Evolutionary conservation across 2,888 invertebrate genomes (phyloP).

Genomic region (Diloba caeruleocephala): DNA sequence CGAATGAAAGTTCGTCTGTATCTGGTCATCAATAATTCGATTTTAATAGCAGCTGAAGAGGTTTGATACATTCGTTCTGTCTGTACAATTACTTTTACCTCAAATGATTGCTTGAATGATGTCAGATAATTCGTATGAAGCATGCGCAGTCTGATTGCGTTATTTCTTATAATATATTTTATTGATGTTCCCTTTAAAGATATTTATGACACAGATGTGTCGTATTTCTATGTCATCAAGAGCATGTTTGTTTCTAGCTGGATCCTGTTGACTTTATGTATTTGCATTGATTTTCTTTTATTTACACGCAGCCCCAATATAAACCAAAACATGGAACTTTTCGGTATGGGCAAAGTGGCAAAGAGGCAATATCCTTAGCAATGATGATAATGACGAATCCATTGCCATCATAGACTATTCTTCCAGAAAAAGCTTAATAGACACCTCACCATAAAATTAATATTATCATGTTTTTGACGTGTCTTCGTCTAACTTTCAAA

Average conservation of each 20-base stretch:
- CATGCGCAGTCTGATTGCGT: conserved; percentile 49
- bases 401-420: too few relatives aligned
- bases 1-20: conserved; percentile 44
- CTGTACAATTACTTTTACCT: conserved; percentile 76
- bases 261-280: neutral
- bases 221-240: conserved; percentile 32
- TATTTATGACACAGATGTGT: conserved; percentile 50
- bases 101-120: conserved; percentile 78
- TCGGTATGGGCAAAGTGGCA: too few relatives aligned
- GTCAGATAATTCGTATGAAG: conserved; percentile 68
- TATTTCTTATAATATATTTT: conserved; percentile 54
- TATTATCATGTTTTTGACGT: too few relatives aligned
- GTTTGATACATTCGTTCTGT: conserved; percentile 71
- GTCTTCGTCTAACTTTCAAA: too few relatives aligned
- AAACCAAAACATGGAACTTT: too few relatives aligned
- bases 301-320: too few relatives aligned
- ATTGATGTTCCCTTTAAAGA: conserved; percentile 52
- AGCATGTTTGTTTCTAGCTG: conserved; percentile 18
- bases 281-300: too few relatives aligned
- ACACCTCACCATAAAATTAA: too few relatives aligned
- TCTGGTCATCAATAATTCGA: conserved; percentile 74
- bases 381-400: too few relatives aligned
- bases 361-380: too few relatives aligned
- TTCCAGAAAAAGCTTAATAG: too few relatives aligned
- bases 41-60: conserved; percentile 77